Percentiles rank a stretch among this genome's conserved stretches.
phyloP scores from a whole-genome alignment of 1,140 invertebrate species.

The Sminthurides bifidus region DNA sequence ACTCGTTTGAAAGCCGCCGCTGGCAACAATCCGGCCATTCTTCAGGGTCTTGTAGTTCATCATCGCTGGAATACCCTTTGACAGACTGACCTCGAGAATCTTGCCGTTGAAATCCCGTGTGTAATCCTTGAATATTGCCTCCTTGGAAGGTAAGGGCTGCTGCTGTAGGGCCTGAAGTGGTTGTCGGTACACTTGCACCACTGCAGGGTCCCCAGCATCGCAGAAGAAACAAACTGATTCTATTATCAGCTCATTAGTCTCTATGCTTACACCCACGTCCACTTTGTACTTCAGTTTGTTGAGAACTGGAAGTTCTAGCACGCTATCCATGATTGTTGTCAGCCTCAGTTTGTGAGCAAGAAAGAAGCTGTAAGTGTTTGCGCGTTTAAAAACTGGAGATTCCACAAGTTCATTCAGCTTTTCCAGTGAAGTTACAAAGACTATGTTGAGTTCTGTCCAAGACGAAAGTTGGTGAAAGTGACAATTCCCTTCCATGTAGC shows the following conservation, averaged over 20 bases:
- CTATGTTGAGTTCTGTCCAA: neutral
- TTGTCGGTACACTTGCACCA: neutral
- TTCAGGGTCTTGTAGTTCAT: neutral
- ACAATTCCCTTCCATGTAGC: too few species aligned
- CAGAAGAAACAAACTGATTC: neutral
- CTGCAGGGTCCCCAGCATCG: neutral
- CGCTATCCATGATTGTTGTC: neutral
- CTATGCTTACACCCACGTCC: neutral
- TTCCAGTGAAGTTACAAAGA: neutral
- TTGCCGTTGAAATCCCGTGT: conserved; percentile 3
- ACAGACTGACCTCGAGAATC: neutral
- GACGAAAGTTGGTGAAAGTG: neutral
- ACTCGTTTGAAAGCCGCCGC: neutral
- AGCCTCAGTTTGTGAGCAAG: neutral
- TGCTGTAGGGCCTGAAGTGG: neutral
- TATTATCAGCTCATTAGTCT: neutral
- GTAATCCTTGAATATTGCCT: neutral
- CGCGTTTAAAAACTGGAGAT: neutral
- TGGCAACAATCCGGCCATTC: neutral
- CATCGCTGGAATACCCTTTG: conserved; percentile 1
- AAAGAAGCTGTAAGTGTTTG: conserved; percentile 6
- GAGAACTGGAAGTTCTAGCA: neutral
- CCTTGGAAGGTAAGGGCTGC: neutral
- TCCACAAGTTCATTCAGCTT: neutral
- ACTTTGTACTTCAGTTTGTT: neutral